A percentile compares a stretch with the other conserved stretches of the same genome.
These are phyloP conservation scores for Cebidichthys violaceus DNA, from an alignment of 2,113 vertebrate species.

Conservation along the genomic window DNA sequence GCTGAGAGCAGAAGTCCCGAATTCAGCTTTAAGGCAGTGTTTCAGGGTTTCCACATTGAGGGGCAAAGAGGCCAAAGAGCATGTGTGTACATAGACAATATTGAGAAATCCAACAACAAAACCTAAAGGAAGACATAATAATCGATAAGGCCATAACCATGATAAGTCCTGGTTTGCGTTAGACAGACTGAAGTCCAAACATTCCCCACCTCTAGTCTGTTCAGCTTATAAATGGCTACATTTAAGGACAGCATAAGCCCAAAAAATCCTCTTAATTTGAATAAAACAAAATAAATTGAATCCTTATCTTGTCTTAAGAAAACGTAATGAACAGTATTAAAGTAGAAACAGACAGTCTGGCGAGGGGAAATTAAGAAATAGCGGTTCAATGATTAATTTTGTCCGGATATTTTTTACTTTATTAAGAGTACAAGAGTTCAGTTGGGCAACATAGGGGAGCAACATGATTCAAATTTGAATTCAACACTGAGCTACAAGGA, in stretches of 20 bases:
- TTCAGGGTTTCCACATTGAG: conserved; percentile 35
- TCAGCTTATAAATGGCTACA: background rate
- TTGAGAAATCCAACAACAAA: conserved; percentile 8
- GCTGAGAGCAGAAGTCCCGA: background rate
- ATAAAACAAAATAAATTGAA: conserved; percentile 41
- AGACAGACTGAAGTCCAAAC: background rate
- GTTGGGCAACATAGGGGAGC: background rate
- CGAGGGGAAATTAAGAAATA: conserved; percentile 29
- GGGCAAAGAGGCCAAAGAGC: conserved; percentile 30
- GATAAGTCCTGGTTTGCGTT: conserved; percentile 22
- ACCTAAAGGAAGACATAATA: conserved; percentile 20
- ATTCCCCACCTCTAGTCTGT: background rate
- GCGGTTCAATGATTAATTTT: conserved; percentile 23
- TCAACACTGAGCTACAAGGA: conserved; percentile 21
- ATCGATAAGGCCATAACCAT: background rate
- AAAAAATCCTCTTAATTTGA: conserved; percentile 7
- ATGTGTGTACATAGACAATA: background rate
- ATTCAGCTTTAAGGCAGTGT: conserved; percentile 14
- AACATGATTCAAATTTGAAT: conserved; percentile 37
- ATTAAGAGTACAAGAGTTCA: conserved; percentile 9
- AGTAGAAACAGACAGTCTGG: conserved; percentile 6
- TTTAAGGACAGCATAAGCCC: background rate
- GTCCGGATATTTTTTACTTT: conserved; percentile 17
- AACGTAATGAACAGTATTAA: conserved; percentile 44
- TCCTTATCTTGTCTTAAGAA: conserved; percentile 45